Evolutionary conservation across 2,797 vertebrate species (phyloP).

Genomic region (Arremon aurantiirostris): DNA sequence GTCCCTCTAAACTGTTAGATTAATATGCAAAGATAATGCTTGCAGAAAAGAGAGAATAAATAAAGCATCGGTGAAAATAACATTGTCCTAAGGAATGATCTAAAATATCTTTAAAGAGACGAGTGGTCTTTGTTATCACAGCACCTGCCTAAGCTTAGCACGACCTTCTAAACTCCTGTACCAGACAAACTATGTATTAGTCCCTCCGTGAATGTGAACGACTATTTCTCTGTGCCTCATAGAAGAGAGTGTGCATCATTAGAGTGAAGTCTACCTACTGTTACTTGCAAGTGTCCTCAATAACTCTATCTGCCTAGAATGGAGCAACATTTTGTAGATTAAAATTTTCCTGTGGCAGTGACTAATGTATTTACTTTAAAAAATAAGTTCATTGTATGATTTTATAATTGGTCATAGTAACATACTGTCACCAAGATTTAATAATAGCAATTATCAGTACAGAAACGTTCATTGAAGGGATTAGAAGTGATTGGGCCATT

Average conservation of each 20-base stretch:
- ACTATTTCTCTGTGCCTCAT: neutral
- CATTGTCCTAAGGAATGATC: neutral
- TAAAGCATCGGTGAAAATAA: neutral
- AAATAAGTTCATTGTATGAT: neutral
- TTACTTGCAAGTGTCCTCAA: neutral
- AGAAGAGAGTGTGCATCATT: neutral
- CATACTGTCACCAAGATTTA: neutral
- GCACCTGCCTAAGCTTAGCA: neutral
- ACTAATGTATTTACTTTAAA: neutral
- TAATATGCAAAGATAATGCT: neutral
- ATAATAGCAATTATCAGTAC: neutral
- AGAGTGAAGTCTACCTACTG: neutral
- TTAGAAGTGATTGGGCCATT: neutral
- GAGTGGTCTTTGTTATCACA: neutral
- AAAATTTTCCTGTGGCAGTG: neutral
- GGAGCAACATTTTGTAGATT: neutral
- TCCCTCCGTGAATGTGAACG: accelerated
- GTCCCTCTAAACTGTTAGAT: neutral
- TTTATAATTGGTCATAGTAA: constrained; percentile 15
- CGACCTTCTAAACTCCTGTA: neutral
- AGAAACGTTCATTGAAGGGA: neutral
- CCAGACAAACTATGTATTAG: neutral
- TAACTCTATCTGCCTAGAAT: neutral
- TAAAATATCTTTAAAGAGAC: neutral
- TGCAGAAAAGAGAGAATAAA: neutral